A percentile compares a stretch with the other conserved stretches of the same genome.
Conservation (phyloP, 64 coral and sea anemone species). For the Hydrozoanthus tunicans region DNA sequence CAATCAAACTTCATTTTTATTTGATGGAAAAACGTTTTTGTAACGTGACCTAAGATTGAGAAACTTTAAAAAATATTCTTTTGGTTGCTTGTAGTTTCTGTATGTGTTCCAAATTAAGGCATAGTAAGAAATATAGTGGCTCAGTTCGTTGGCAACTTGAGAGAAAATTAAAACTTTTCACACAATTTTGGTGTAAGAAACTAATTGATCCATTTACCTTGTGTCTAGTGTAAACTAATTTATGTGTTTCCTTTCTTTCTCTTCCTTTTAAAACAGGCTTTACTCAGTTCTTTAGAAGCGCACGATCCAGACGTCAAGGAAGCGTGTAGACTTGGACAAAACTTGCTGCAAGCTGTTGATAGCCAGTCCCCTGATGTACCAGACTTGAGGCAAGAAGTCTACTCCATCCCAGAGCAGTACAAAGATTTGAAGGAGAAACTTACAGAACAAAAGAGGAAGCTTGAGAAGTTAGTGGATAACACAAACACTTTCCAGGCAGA, state of each 20-base stretch:
- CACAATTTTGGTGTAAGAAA: too few species aligned
- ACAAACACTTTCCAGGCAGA: constrained; percentile 59
- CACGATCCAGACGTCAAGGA: constrained; percentile 70
- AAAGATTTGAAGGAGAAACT: constrained; percentile 63
- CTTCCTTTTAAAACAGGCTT: constrained; percentile 44
- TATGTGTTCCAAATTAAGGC: too few species aligned
- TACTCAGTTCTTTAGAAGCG: constrained; percentile 66
- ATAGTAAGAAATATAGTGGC: too few species aligned
- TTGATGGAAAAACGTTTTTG: too few species aligned
- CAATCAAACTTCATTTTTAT: too few species aligned
- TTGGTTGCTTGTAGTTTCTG: too few species aligned
- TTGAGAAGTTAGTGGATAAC: constrained; percentile 62
- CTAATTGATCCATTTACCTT: too few species aligned
- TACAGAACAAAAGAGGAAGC: constrained; percentile 65
- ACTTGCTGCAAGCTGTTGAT: constrained; percentile 69
- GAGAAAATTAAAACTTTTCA: too few species aligned
- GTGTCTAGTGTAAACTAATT: neutral
- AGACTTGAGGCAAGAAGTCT: constrained; percentile 76
- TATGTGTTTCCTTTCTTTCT: neutral
- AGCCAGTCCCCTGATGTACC: constrained; percentile 72
- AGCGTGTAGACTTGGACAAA: constrained; percentile 73
- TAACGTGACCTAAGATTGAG: too few species aligned
- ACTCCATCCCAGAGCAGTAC: constrained; percentile 58
- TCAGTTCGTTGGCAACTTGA: too few species aligned
- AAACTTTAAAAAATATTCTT: too few species aligned